Evolutionary conservation across 2,797 vertebrate species (phyloP).

Genomic region (Microctenopoma steveboyesi): DNA sequence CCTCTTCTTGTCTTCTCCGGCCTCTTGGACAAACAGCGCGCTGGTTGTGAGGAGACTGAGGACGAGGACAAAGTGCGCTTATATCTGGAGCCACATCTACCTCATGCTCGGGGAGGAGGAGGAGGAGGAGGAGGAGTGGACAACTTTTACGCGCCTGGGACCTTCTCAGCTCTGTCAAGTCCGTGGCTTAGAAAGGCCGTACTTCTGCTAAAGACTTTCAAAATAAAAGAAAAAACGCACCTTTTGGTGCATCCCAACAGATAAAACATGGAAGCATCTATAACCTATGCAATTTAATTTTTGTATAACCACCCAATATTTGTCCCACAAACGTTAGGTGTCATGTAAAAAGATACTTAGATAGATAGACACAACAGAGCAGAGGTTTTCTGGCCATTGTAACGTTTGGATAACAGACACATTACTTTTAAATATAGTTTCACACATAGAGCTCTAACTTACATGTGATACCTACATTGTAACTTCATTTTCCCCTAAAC

Average conservation of each 20-base stretch:
- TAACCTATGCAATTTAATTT: no score
- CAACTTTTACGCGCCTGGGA: conserved; percentile 51
- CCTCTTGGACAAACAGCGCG: conserved; percentile 28
- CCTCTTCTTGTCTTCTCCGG: conserved; percentile 23
- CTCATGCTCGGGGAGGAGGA: conserved; percentile 53
- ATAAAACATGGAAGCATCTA: no score
- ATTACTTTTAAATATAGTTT: not conserved
- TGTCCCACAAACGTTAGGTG: no score
- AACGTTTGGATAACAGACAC: not conserved
- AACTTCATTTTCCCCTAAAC: not conserved
- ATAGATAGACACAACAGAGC: not conserved
- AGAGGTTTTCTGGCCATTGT: not conserved
- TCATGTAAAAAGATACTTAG: no score
- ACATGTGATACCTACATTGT: no score
- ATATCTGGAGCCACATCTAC: conserved; percentile 71
- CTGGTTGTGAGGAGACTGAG: conserved; percentile 27
- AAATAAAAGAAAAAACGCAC: conserved; percentile 42
- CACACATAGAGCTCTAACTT: not conserved
- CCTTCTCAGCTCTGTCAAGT: conserved; percentile 33
- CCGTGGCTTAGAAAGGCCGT: not conserved
- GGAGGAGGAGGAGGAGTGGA: conserved; percentile 48
- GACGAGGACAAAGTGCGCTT: conserved; percentile 60
- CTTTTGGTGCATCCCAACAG: not conserved
- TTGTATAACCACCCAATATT: no score
- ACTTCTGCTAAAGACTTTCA: conserved; percentile 42